Evolutionary conservation across 2,113 vertebrate species (phyloP).

Genomic region (Ptilonorhynchus violaceus): DNA sequence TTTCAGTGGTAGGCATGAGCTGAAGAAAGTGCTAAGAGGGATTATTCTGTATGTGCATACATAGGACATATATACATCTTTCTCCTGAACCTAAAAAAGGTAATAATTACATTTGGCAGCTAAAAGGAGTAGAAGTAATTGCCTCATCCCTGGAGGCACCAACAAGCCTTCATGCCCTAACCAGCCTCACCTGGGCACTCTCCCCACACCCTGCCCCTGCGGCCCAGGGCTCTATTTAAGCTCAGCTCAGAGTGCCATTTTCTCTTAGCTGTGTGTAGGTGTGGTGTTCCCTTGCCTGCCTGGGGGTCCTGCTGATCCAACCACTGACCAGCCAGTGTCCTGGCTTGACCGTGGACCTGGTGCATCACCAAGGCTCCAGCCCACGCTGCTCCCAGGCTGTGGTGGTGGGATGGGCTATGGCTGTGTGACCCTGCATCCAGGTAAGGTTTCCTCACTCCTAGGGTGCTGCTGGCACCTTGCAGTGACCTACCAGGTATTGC

Average conservation of each 20-base stretch:
- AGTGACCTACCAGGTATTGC: neutral
- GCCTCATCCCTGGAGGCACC: neutral
- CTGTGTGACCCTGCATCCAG: neutral
- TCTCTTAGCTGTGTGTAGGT: accelerated
- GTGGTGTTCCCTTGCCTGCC: neutral
- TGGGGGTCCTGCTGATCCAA: neutral
- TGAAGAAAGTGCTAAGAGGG: neutral
- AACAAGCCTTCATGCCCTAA: neutral
- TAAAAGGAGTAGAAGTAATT: neutral
- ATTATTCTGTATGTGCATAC: neutral
- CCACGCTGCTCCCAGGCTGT: neutral
- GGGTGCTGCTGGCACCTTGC: neutral
- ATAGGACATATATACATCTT: accelerated
- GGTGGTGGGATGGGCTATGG: neutral
- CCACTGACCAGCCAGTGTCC: accelerated
- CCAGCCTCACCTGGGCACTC: neutral
- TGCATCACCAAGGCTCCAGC: neutral
- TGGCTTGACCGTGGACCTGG: neutral
- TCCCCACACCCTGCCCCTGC: too few relatives aligned
- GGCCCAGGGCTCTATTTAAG: neutral
- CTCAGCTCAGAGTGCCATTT: accelerated
- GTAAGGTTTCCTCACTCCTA: accelerated
- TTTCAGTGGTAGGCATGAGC: neutral
- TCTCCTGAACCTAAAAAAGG: neutral
- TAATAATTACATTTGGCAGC: neutral